A percentile compares a stretch with the other conserved stretches of the same genome.
Conservation (phyloP, 30 jellyfish, hydroid and myxozoan genomes). For the Aurelia sp. region DNA sequence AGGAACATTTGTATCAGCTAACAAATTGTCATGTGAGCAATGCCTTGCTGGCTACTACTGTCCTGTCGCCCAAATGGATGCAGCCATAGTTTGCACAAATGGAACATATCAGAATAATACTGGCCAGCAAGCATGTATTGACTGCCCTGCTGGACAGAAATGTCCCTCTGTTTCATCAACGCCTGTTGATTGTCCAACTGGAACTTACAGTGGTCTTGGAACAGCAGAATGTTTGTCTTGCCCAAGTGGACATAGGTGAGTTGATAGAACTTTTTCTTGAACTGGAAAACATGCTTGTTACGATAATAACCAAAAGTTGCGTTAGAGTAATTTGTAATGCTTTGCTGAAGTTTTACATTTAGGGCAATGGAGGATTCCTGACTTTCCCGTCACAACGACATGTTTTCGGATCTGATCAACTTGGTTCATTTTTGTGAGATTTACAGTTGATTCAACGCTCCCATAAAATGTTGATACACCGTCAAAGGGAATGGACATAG, state of each 20-base stretch:
- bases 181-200: conserved; percentile 62
- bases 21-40: conserved; percentile 51
- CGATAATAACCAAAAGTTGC: too few species aligned
- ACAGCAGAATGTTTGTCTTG: conserved; percentile 56
- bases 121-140: conserved; percentile 51
- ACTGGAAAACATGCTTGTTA: not conserved
- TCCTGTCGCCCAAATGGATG: conserved; percentile 43
- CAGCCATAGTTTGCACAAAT: conserved; percentile 73
- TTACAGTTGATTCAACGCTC: too few species aligned
- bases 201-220: conserved; percentile 55
- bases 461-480: too few species aligned
- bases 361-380: too few species aligned
- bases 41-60: conserved; percentile 80
- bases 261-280: too few species aligned
- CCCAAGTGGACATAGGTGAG: conserved; percentile 68
- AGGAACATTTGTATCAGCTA: conserved; percentile 63
- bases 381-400: too few species aligned
- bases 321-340: too few species aligned
- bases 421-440: too few species aligned
- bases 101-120: conserved; percentile 88
- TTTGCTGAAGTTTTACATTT: too few species aligned
- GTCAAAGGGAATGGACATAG: too few species aligned
- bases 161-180: conserved; percentile 30
- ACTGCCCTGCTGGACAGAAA: conserved; percentile 63
- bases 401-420: too few species aligned